Conservation (phyloP, 2,797 vertebrate species). For the Sternarchorhynchus goeldii region DNA sequence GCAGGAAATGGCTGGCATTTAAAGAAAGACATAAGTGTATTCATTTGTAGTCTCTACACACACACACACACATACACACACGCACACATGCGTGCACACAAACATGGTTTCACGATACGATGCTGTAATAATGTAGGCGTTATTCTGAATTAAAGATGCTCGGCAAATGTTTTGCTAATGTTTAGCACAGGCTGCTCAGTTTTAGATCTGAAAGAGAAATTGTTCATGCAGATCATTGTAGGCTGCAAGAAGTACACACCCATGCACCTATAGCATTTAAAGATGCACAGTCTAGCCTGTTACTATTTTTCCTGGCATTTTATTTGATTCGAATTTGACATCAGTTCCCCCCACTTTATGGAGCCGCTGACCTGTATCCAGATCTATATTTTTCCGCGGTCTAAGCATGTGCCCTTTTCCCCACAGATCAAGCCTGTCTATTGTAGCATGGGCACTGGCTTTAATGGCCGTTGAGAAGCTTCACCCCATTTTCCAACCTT, state of each 20-base stretch:
- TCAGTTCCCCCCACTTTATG: background rate
- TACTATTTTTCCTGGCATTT: too few species aligned
- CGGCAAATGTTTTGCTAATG: too few species aligned
- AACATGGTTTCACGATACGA: background rate
- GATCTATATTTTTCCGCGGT: background rate
- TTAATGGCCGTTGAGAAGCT: conserved; percentile 34
- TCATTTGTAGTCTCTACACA: background rate
- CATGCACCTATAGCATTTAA: too few species aligned
- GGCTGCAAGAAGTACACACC: too few species aligned
- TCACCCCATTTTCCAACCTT: conserved; percentile 17
- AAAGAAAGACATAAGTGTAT: conserved; percentile 8
- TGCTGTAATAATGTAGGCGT: too few species aligned
- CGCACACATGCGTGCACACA: background rate
- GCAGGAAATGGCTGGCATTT: conserved; percentile 32
- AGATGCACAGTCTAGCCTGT: too few species aligned
- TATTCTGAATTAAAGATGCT: too few species aligned
- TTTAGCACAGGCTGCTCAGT: too few species aligned
- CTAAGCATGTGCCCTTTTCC: conserved; percentile 16
- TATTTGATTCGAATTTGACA: background rate
- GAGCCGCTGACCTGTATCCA: background rate
- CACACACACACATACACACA: background rate
- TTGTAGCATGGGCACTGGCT: conserved; percentile 14
- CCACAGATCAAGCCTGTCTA: conserved; percentile 20
- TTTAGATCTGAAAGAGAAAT: too few species aligned
- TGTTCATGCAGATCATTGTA: too few species aligned